Percentiles rank a stretch among this genome's conserved stretches.
Evolutionary conservation across 64 coral and sea anemone genomes (phyloP).

Genomic region (Actinia tenebrosa): DNA sequence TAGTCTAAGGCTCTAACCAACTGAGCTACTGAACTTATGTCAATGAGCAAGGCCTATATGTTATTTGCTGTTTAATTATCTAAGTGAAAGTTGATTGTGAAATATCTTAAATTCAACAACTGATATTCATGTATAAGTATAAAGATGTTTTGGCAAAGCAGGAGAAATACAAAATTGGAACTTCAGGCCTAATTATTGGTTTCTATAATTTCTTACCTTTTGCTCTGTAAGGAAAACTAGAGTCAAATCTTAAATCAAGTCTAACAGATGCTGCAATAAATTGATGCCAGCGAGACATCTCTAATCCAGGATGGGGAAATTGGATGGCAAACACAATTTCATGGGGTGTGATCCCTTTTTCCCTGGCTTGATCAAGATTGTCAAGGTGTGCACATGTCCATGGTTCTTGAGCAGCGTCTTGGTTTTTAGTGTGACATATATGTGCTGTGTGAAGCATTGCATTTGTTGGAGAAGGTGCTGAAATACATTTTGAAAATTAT

Average conservation of each 20-base stretch:
- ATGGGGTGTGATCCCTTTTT: slow-evolving; percentile 23
- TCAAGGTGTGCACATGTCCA: slow-evolving; percentile 16
- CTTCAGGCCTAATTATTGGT: too few relatives aligned
- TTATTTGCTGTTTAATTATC: too few relatives aligned
- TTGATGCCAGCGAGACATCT: slow-evolving; percentile 93
- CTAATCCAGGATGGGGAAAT: slow-evolving; percentile 71
- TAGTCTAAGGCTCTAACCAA: too few relatives aligned
- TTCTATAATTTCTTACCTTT: neutral
- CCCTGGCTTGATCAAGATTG: slow-evolving; percentile 33
- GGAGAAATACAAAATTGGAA: too few relatives aligned
- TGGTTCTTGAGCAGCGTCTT: slow-evolving; percentile 45
- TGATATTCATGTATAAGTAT: too few relatives aligned
- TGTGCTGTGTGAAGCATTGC: slow-evolving; percentile 65
- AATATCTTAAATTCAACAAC: too few relatives aligned
- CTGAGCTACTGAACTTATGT: too few relatives aligned
- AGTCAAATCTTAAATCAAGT: slow-evolving; percentile 47
- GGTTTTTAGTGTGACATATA: slow-evolving; percentile 36
- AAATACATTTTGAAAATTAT: neutral
- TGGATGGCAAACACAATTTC: slow-evolving; percentile 79
- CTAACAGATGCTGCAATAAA: slow-evolving; percentile 70
- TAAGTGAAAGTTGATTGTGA: too few relatives aligned
- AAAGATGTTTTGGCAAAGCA: too few relatives aligned
- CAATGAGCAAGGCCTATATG: too few relatives aligned
- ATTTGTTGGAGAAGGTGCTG: slow-evolving; percentile 84
- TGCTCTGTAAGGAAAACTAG: neutral